phyloP scores from a whole-genome alignment of 2,888 invertebrate genomes.

The Ptilodon capucinus region DNA sequence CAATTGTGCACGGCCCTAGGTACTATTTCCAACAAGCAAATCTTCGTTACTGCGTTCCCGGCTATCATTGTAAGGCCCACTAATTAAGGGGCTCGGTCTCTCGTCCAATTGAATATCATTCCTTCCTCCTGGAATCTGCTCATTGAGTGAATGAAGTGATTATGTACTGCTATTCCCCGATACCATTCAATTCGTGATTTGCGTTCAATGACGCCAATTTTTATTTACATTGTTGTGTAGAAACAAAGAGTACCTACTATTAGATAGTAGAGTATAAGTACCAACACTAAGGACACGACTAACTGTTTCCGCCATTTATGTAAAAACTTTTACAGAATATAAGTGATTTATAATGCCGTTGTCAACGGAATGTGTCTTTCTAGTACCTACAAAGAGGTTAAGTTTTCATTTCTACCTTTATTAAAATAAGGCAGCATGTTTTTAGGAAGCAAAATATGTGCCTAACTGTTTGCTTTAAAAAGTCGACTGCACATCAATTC shows the following conservation, averaged over 20 bases:
- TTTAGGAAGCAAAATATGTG: no score
- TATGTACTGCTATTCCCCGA: neutral
- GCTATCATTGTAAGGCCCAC: neutral
- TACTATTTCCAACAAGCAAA: neutral
- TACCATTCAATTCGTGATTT: neutral
- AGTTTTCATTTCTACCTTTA: no score
- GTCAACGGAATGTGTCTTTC: no score
- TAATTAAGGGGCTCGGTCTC: neutral
- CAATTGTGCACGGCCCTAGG: neutral
- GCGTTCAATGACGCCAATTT: neutral
- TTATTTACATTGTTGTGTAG: neutral
- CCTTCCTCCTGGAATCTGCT: neutral
- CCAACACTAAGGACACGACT: no score
- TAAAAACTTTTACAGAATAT: no score
- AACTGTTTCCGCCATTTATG: no score
- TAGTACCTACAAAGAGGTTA: no score
- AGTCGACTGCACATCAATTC: no score
- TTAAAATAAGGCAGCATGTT: no score
- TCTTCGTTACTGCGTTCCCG: neutral
- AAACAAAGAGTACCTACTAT: neutral
- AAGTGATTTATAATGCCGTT: no score
- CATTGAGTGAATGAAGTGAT: slow-evolving; percentile 1
- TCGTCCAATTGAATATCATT: neutral
- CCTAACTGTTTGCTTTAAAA: no score
- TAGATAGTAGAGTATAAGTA: no score